Evolutionary conservation across 2,113 vertebrate species (phyloP).

Genomic region (Sinosuthora webbiana): DNA sequence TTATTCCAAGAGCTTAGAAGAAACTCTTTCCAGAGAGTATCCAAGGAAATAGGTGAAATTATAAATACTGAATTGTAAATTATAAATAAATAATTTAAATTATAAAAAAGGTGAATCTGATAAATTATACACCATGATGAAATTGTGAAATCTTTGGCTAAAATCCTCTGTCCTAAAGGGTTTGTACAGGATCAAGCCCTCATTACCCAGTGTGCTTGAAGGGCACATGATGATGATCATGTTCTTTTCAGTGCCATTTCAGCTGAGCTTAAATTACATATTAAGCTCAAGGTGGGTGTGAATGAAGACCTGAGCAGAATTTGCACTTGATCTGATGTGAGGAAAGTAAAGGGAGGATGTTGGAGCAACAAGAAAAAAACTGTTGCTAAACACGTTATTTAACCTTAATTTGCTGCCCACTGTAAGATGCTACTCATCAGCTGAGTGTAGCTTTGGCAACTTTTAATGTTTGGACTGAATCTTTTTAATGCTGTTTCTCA

Average conservation of each 20-base stretch:
- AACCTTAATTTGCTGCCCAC: neutral
- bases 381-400: neutral
- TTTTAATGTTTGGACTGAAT: neutral
- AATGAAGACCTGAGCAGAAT: neutral
- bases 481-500: neutral
- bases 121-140: rapidly evolving
- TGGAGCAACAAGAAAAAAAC: neutral
- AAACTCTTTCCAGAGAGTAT: neutral
- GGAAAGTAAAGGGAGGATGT: neutral
- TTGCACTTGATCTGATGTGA: neutral
- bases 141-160: neutral
- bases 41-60: neutral
- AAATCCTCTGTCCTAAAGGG: neutral
- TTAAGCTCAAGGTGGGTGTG: neutral
- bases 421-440: neutral
- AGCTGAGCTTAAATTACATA: neutral
- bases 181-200: neutral
- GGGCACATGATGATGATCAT: rapidly evolving
- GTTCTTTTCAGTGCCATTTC: neutral
- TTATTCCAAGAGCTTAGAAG: neutral
- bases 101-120: neutral
- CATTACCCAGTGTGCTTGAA: neutral
- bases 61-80: too few species aligned
- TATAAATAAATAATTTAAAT: too few species aligned
- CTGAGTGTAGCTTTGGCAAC: neutral